Evolutionary conservation across 2,888 invertebrate genomes (phyloP), one percentile per base, ranked within the genome.

Genomic region (Brachypalpus laphriformis): DNA sequence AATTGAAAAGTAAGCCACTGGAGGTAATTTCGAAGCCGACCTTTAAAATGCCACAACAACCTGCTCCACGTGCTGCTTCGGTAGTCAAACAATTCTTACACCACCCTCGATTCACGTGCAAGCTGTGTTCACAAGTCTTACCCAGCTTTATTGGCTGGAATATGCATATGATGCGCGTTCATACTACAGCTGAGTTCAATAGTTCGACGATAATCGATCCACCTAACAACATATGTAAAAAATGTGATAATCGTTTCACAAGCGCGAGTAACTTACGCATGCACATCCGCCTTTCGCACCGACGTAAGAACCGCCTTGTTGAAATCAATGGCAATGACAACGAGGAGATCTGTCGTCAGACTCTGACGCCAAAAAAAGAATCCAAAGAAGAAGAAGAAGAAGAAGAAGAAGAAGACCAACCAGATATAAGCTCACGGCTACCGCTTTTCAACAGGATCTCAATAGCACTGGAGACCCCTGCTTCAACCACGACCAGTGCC

Each of bases 241-340:
- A 59, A 76, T 85, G 85, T 81, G 75, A 85, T 85, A 85, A 85
- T 40, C 56, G 40, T 11, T 71, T 85, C 49, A 11, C 65, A n/a
- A 65, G 75, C 37, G 54, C 40, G 42, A 54, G 31, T 59, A 47
- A 61, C 57, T 51, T 81, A 40, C 28, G 59, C 9, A 54, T 63
- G 22, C 85, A 85, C 25, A 31, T 54, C 6, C 75, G 81, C 4
- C 75, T 81, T 28, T 76, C 81, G 37, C 85, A 85, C n/a, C 81
- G 81, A 7, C 81, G 85, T 20, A 85, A 85, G 54, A 76, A 85
- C 45, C 81, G 66, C 34, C 40, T 81, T 40, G 47, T 81, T 34
- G 85, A 85, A 66, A 75, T 85, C n/a, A 85, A 85, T 71, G 85
- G 85, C 45, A 85, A 85, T 18, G 85, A 85, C 34, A 65, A 76